A percentile compares a stretch with the other conserved stretches of the same genome.
phyloP scores from a whole-genome alignment of 2,797 vertebrate genomes.

The Okamejei kenojei region DNA sequence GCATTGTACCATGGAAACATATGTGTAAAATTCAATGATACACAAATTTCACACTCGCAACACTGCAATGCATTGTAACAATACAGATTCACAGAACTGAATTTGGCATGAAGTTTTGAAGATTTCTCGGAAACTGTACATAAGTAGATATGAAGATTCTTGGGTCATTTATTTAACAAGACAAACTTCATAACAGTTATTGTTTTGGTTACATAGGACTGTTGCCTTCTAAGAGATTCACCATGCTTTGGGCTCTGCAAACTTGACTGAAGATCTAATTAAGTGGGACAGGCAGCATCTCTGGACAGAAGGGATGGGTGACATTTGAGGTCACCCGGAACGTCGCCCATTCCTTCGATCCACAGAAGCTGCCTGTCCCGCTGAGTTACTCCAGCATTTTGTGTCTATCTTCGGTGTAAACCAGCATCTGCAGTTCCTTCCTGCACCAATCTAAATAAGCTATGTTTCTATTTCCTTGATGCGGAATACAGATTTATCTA shows the following conservation, averaged over 20 bases:
- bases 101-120: neutral
- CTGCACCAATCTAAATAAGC: neutral
- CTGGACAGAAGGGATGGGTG: no score
- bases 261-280: neutral
- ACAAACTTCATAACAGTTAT: neutral
- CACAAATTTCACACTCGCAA: neutral
- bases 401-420: no score
- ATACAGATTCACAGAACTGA: neutral
- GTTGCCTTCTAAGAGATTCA: neutral
- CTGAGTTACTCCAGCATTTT: no score
- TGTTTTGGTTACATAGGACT: neutral
- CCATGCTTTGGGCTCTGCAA: neutral
- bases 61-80: neutral
- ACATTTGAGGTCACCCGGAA: no score
- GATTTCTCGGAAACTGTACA: neutral
- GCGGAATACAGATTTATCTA: neutral
- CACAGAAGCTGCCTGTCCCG: no score
- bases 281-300: no score
- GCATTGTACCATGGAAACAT: neutral
- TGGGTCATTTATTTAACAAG: neutral
- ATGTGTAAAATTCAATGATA: neutral
- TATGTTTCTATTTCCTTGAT: neutral
- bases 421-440: no score
- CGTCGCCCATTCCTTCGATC: no score
- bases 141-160: neutral